A percentile compares a stretch with the other conserved stretches of the same genome.
Conservation (phyloP, 2,888 invertebrate genomes). For the Morinoia aosen region DNA sequence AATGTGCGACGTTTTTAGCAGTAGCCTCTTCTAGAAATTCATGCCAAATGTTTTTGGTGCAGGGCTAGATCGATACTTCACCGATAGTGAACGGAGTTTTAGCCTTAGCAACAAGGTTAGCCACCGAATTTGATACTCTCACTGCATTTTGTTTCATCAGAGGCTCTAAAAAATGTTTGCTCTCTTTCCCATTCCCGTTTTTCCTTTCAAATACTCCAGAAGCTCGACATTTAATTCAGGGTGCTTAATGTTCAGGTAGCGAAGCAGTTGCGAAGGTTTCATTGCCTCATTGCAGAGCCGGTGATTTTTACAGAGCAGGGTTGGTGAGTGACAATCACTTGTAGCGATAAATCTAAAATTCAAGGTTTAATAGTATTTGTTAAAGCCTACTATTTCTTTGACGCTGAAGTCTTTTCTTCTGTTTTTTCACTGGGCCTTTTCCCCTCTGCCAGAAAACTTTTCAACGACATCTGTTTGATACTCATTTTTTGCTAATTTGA, state of each 20-base stretch:
- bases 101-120: neutral
- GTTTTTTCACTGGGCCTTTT: slow-evolving; percentile 22
- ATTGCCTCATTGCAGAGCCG: neutral
- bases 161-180: neutral
- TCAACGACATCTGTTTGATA: neutral
- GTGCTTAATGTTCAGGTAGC: slow-evolving; percentile 17
- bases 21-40: too few species aligned
- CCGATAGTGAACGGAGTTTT: too few species aligned
- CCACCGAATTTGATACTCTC: neutral
- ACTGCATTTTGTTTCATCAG: too few species aligned
- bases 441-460: neutral
- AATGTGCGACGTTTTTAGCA: too few species aligned
- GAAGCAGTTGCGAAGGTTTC: slow-evolving; percentile 21
- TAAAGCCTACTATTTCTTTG: neutral
- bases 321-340: slow-evolving; percentile 39
- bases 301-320: slow-evolving; percentile 36
- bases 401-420: slow-evolving; percentile 13
- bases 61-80: too few species aligned
- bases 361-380: neutral
- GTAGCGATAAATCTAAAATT: slow-evolving; percentile 13
- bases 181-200: neutral
- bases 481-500: neutral
- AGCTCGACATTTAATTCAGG: slow-evolving; percentile 36
- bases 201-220: slow-evolving; percentile 27
- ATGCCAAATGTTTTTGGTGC: too few species aligned